Evolutionary conservation across 2,888 invertebrate genomes (phyloP), one percentile per base, ranked within the genome.

Genomic region (Capitulum mitella): DNA sequence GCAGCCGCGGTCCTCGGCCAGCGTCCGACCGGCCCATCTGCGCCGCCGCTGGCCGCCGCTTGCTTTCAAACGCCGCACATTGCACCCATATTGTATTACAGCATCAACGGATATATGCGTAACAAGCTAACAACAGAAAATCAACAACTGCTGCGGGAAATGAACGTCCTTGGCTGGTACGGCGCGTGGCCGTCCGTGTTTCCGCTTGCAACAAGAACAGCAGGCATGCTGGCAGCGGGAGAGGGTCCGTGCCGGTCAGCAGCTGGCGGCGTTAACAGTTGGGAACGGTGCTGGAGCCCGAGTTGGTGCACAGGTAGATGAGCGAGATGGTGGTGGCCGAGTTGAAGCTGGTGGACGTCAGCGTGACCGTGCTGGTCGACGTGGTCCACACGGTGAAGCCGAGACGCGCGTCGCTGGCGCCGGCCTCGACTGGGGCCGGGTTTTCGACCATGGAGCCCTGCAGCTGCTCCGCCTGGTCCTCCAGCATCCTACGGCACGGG

Each of bases 41-140:
- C n/a, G n/a, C n/a, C n/a, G n/a, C n/a, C n/a, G n/a, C n/a, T n/a
- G n/a, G n/a, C n/a, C n/a, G n/a, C n/a, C n/a, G n/a, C n/a, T n/a
- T n/a, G n/a, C n/a, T n/a, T n/a, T n/a, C n/a, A n/a, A n/a, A n/a
- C n/a, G n/a, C n/a, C n/a, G n/a, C n/a, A n/a, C n/a, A 43, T 5
- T 43, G 43, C 43, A 43, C 12, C 43, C 43, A 43, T 5, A 12
- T 43, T 64, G 14, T 64, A 64, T 64, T 64, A 34, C 64, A 64
- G 64, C 34, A 29, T 26, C 51, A 37, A 77, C 48, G 5, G n/a
- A 77, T 40, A 77, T 77, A 54, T 29, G 26, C 51, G 34, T 19
- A 64, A 64, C 64, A 34, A 64, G 64, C 34, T 64, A 64, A 64
- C 64, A 64, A 64, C 34, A 61, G 29, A 64, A 64, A 64, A 32